Conservation (phyloP, 2,888 invertebrate species). For the Nezara viridula region DNA sequence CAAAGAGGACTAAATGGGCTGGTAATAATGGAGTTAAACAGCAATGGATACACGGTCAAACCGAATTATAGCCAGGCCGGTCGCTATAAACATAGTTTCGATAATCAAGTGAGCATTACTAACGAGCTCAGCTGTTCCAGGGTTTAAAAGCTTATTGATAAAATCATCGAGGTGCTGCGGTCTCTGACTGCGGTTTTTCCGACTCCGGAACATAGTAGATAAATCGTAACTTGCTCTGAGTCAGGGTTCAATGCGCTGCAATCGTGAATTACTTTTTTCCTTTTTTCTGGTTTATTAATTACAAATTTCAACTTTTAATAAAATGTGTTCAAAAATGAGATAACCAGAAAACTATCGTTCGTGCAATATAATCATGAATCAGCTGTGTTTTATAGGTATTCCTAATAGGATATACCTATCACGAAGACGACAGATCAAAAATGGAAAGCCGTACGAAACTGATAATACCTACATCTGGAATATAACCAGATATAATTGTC, state of each 20-base stretch:
- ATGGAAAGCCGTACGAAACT: too few relatives aligned
- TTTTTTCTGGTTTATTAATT: too few relatives aligned
- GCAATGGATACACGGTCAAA: neutral
- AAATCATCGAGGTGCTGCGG: neutral
- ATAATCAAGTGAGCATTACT: constrained; percentile 19
- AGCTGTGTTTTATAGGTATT: too few relatives aligned
- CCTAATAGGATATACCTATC: too few relatives aligned
- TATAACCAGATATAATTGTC: too few relatives aligned
- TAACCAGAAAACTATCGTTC: too few relatives aligned
- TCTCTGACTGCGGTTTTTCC: neutral
- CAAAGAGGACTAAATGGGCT: constrained; percentile 20
- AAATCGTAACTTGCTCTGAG: neutral
- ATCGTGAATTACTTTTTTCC: neutral
- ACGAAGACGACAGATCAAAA: too few relatives aligned
- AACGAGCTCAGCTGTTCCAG: constrained; percentile 10
- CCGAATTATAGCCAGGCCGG: neutral
- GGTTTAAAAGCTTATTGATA: constrained; percentile 22
- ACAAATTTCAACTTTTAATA: too few relatives aligned
- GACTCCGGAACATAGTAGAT: neutral
- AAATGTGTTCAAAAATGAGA: too few relatives aligned
- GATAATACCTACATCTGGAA: too few relatives aligned
- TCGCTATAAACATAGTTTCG: constrained; percentile 19
- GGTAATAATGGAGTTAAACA: constrained; percentile 25
- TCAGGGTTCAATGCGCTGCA: neutral
- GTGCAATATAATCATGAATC: too few relatives aligned